These are phyloP conservation scores for Epirrhoe alternata DNA, from an alignment of 2,888 invertebrate genomes.

Conservation along the genomic window DNA sequence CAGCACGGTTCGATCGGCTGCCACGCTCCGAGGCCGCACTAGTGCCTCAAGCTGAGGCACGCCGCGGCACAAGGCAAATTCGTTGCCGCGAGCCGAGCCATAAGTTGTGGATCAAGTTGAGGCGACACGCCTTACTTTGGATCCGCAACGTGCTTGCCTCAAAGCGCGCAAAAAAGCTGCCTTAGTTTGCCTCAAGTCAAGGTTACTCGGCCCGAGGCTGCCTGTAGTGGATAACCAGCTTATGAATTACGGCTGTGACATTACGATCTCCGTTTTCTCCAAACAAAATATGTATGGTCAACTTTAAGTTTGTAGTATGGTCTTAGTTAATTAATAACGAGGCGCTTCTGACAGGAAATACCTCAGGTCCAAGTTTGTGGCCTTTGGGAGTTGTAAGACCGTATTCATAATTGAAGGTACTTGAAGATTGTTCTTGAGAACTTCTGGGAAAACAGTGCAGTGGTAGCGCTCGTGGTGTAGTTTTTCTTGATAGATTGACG, in stretches of 20 bases:
- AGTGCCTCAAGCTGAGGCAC: too few relatives aligned
- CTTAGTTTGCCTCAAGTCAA: too few relatives aligned
- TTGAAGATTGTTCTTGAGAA: neutral
- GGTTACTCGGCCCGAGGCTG: too few relatives aligned
- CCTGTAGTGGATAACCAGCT: too few relatives aligned
- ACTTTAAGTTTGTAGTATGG: conserved; percentile 4
- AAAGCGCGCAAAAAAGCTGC: too few relatives aligned
- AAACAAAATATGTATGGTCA: conserved; percentile 12
- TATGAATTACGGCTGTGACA: neutral
- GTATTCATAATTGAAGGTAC: conserved; percentile 8
- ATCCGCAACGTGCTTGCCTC: too few relatives aligned
- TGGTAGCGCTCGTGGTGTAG: neutral
- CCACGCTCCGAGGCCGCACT: too few relatives aligned
- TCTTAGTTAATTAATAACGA: conserved; percentile 17
- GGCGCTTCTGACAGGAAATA: conserved; percentile 16
- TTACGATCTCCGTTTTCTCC: neutral
- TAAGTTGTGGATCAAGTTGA: too few relatives aligned
- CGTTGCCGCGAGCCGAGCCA: too few relatives aligned
- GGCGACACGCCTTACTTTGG: too few relatives aligned
- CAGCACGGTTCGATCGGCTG: too few relatives aligned
- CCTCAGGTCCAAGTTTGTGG: conserved; percentile 12
- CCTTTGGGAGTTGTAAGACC: conserved; percentile 1
- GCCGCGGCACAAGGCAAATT: too few relatives aligned
- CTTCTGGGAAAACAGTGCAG: neutral
- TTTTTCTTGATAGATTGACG: neutral